A percentile compares a stretch with the other conserved stretches of the same genome.
Evolutionary conservation across 2,113 vertebrate genomes (phyloP).

Genomic region (Bombycilla garrulus): DNA sequence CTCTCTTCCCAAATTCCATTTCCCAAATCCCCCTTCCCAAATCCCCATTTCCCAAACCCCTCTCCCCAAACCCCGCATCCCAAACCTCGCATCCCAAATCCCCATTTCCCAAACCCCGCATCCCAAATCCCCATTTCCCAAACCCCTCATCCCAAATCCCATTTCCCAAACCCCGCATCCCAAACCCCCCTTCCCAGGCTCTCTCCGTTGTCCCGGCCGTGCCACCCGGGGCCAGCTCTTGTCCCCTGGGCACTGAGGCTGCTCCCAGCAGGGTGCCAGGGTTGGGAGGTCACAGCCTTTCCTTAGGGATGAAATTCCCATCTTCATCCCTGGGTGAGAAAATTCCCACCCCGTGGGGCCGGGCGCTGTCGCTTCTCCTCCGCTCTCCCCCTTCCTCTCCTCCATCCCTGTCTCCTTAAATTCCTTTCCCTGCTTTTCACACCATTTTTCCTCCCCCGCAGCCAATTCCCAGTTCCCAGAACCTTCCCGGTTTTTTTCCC

Average conservation of each 20-base stretch:
- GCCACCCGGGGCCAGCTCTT: background rate
- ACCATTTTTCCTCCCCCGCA: background rate
- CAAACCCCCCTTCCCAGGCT: background rate
- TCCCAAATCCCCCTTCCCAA: too few relatives aligned
- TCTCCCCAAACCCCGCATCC: background rate
- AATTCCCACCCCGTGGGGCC: background rate
- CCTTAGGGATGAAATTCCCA: accelerated
- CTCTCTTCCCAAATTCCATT: too few relatives aligned
- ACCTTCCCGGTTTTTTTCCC: background rate
- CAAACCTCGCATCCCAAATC: background rate
- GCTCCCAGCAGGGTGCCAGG: background rate
- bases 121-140: background rate
- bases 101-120: background rate
- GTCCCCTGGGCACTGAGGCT: background rate
- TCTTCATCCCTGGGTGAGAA: background rate
- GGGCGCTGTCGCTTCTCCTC: background rate
- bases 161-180: background rate
- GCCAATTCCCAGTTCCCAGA: background rate
- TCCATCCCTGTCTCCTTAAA: background rate
- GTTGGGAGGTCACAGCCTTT: background rate
- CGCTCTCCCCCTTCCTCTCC: background rate
- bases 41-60: too few relatives aligned
- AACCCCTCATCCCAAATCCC: background rate
- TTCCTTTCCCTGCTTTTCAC: background rate
- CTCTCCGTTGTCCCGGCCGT: accelerated